These are phyloP conservation scores for Caenorhabditis sp. DNA, from an alignment of 2,888 invertebrate genomes.

Conservation along the genomic window DNA sequence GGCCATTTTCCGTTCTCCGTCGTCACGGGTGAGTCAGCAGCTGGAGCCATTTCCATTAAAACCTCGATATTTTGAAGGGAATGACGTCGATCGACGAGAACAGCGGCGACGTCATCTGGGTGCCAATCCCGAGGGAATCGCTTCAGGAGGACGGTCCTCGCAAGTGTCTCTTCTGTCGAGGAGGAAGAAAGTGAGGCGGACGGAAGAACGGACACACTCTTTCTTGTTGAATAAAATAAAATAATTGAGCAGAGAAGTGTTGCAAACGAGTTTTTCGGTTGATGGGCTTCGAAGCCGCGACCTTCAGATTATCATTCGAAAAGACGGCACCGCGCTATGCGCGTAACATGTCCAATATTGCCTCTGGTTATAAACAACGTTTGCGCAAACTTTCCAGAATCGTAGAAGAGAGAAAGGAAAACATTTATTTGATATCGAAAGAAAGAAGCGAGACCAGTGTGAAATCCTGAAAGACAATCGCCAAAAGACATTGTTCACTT, in stretches of 20 bases:
- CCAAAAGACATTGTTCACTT: background rate
- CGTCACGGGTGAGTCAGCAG: slow-evolving; percentile 47
- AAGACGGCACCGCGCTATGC: too few species aligned
- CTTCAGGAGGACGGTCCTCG: slow-evolving; percentile 33
- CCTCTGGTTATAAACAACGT: too few species aligned
- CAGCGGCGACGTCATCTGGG: slow-evolving; percentile 59
- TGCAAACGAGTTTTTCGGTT: too few species aligned
- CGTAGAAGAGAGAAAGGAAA: background rate
- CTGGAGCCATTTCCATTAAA: too few species aligned
- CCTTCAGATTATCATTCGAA: too few species aligned
- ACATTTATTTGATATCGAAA: too few species aligned
- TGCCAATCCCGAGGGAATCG: slow-evolving; percentile 41
- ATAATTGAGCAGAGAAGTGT: background rate
- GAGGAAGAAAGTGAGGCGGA: slow-evolving; percentile 28
- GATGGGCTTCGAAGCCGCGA: too few species aligned
- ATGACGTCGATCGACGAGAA: slow-evolving; percentile 57
- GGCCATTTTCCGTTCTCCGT: slow-evolving; percentile 52
- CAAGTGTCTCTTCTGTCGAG: slow-evolving; percentile 55
- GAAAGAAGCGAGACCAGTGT: slow-evolving; percentile 2
- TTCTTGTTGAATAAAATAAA: slow-evolving; percentile 39
- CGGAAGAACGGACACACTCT: slow-evolving; percentile 7
- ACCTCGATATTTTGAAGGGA: too few species aligned
- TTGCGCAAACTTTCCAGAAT: too few species aligned
- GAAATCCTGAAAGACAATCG: slow-evolving; percentile 2
- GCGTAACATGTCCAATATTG: too few species aligned